Evolutionary conservation across 2,888 invertebrate genomes (phyloP), one percentile per base, ranked within the genome.

Genomic region (Lampropteryx suffumata): DNA sequence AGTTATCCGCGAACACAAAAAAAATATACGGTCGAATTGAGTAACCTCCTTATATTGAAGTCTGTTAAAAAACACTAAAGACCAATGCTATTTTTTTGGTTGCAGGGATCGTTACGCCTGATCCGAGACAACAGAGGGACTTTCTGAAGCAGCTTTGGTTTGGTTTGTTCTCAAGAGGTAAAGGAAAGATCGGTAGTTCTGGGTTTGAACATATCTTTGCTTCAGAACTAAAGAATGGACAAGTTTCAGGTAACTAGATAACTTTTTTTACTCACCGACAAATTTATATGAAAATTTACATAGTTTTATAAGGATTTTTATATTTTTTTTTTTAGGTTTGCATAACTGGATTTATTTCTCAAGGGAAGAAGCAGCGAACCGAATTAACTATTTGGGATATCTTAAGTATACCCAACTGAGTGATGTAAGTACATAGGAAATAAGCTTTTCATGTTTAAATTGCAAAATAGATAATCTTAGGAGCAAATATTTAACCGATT

Each of bases 151-250:
- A 92, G 56, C 78, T 96, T 8, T 96, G 96, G 96, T 96, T 96
- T 71, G 94, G 94, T 26, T 91, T 96, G 62, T 98, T 97, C 76
- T 94, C 97, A 0, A 91, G 97, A 55, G 94, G 95, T 24, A 92
- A 92, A 67, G 95, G 96, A 21, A 93, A 93, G 72, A 92, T 95
- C 13, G 95, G 97, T 52, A 97, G 98, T 65, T 95, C 95, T 29
- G 98, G 97, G 1, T 98, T 98, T 73, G 98, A 98, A 79, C 98
- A 98, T 71, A 94, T 97, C 13, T 97, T 98, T 79, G 92, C 98
- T 1, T 95, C 97, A 0, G 98, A 98, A 91, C 88, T 95, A 0
- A 96, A 95, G 77, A 93, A 94, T 63, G 92, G 92, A 33, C 94
- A 94, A 66, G 93, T 98, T 14, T 94, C 92, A 41, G 90, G 90